Conservation (phyloP, 1,140 invertebrate species). For the Drosophila ananassae region DNA sequence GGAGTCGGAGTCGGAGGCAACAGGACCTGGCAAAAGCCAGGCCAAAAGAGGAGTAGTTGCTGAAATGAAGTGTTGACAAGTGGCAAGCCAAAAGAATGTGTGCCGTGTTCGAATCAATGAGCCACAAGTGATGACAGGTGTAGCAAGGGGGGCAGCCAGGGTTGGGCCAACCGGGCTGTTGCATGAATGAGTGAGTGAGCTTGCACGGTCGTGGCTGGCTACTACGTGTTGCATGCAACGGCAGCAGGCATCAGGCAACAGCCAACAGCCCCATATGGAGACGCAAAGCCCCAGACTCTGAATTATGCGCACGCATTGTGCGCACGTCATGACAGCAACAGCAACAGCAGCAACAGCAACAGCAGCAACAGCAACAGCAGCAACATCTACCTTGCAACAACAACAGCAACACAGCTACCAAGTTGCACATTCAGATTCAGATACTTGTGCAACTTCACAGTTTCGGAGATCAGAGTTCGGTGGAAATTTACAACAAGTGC, state of each 20-base stretch:
- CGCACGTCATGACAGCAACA: constrained; percentile 70
- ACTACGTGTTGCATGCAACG: constrained; percentile 72
- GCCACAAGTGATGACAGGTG: constrained; percentile 63
- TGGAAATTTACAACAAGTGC: constrained; percentile 80
- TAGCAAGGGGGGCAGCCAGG: neutral
- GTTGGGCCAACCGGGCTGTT: constrained; percentile 5
- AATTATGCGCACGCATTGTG: constrained; percentile 83
- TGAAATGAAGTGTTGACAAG: constrained; percentile 79
- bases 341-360: constrained; percentile 11
- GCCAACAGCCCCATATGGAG: constrained; percentile 31
- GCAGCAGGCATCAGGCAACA: constrained; percentile 1
- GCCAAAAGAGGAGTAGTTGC: constrained; percentile 48
- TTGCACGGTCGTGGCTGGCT: constrained; percentile 25
- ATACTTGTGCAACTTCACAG: constrained; percentile 59
- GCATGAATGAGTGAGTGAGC: constrained; percentile 76
- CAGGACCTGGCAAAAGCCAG: neutral
- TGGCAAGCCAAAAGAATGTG: constrained; percentile 79
- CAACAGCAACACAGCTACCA: constrained; percentile 28
- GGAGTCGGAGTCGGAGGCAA: neutral
- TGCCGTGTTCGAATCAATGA: constrained; percentile 74
- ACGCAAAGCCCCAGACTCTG: constrained; percentile 44
- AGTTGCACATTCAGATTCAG: constrained; percentile 46
- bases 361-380: constrained; percentile 31
- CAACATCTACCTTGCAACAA: constrained; percentile 15
- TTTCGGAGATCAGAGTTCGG: constrained; percentile 47